Evolutionary conservation across 2,113 vertebrate genomes (phyloP).

Genomic region (Dolichallabes microphthalmus): DNA sequence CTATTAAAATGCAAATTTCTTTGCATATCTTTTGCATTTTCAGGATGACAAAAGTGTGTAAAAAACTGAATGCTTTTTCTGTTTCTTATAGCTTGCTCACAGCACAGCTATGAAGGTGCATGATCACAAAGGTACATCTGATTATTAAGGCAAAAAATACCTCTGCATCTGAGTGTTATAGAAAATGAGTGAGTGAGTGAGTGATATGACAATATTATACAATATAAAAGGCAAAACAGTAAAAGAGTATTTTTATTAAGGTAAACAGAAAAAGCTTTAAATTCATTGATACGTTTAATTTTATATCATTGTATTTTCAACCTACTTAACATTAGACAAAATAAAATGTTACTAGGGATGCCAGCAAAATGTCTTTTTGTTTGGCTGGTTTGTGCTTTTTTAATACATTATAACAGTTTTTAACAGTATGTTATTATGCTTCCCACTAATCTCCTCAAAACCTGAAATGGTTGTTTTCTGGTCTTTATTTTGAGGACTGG

Average conservation of each 20-base stretch:
- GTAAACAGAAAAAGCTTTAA: neutral
- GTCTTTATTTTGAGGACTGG: neutral
- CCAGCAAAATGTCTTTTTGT: neutral
- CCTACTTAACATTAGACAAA: neutral
- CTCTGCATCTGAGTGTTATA: too few relatives aligned
- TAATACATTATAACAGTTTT: too few relatives aligned
- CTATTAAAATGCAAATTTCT: neutral
- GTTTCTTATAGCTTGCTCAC: slow-evolving; percentile 78
- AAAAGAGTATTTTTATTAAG: neutral
- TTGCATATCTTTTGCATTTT: neutral
- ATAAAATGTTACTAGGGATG: neutral
- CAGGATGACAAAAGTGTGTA: neutral
- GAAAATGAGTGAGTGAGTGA: neutral
- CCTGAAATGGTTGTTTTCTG: neutral
- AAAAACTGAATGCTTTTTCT: slow-evolving; percentile 28
- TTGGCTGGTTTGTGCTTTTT: neutral
- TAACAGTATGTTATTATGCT: neutral
- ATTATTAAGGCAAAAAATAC: neutral
- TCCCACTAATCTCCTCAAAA: neutral
- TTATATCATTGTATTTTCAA: neutral
- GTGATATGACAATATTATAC: neutral
- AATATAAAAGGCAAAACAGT: neutral
- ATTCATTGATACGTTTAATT: neutral
- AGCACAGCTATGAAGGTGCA: slow-evolving; percentile 82
- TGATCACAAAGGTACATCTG: slow-evolving; percentile 80